Percentiles rank a stretch among this genome's conserved stretches.
phyloP scores from a whole-genome alignment of 2,888 invertebrate genomes.

The Ennomos quercinarius region DNA sequence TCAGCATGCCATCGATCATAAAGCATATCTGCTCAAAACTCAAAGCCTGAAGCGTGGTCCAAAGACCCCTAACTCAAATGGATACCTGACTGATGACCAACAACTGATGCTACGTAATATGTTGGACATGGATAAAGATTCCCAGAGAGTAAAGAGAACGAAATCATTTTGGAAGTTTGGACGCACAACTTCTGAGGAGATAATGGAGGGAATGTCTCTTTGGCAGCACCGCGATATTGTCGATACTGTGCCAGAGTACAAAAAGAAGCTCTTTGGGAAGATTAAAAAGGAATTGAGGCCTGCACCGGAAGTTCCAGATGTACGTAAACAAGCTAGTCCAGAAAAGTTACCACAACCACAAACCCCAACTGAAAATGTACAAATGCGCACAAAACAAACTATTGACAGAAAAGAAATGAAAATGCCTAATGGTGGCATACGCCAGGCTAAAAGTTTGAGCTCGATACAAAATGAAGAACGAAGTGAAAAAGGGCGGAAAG shows the following conservation, averaged over 20 bases:
- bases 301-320: conserved; percentile 72
- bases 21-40: conserved; percentile 78
- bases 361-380: conserved; percentile 67
- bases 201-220: conserved; percentile 93
- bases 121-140: conserved; percentile 85
- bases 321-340: conserved; percentile 58
- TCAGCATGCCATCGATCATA: conserved; percentile 68
- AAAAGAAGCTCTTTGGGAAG: conserved; percentile 78
- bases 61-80: conserved; percentile 63
- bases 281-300: conserved; percentile 76
- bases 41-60: conserved; percentile 79
- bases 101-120: conserved; percentile 80
- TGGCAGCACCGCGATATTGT: conserved; percentile 95
- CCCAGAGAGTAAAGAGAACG: conserved; percentile 90
- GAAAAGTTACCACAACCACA: conserved; percentile 61
- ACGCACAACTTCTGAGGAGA: conserved; percentile 89
- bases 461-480: conserved; percentile 78
- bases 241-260: conserved; percentile 87
- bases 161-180: conserved; percentile 95
- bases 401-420: conserved; percentile 79
- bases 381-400: conserved; percentile 70
- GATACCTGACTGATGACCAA: conserved; percentile 85
- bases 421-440: conserved; percentile 72
- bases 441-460: conserved; percentile 79
- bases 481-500: conserved; percentile 62